phyloP scores from a whole-genome alignment of 1,140 invertebrate genomes.

The Microplitis mediator region DNA sequence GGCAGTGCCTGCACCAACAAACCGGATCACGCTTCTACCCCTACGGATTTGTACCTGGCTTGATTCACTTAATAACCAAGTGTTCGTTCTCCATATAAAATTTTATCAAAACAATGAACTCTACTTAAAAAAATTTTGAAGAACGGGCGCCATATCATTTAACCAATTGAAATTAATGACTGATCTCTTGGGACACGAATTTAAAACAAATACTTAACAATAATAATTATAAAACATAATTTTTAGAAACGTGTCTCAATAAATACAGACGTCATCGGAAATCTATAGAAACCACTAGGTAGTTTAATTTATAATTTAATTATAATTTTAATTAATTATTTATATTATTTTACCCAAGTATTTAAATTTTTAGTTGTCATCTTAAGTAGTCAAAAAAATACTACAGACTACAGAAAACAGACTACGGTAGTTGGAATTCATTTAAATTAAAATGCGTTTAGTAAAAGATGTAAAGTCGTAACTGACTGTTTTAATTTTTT shows the following conservation, averaged over 20 bases:
- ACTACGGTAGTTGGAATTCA: neutral
- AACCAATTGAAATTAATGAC: constrained; percentile 54
- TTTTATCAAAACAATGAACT: neutral
- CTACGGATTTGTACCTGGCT: constrained; percentile 63
- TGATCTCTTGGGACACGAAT: constrained; percentile 47
- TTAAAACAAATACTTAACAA: neutral
- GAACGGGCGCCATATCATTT: constrained; percentile 58
- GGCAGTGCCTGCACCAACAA: constrained; percentile 72
- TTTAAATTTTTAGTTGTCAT: no score
- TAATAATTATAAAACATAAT: neutral
- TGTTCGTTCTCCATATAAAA: neutral
- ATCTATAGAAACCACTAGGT: constrained; percentile 47
- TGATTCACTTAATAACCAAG: constrained; percentile 38
- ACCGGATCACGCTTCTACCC: constrained; percentile 63
- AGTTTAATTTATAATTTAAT: constrained; percentile 60
- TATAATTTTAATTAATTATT: constrained; percentile 44
- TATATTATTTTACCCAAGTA: no score
- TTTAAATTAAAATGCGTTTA: neutral
- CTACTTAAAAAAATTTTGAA: neutral
- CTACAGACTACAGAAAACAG: constrained; percentile 20
- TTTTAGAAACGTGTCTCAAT: neutral
- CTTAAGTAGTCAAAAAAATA: neutral
- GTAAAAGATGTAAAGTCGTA: no score
- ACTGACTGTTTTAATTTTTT: no score
- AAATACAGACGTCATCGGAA: neutral